Conservation (phyloP, 2,797 vertebrate genomes). For the Clarias pachynema region DNA sequence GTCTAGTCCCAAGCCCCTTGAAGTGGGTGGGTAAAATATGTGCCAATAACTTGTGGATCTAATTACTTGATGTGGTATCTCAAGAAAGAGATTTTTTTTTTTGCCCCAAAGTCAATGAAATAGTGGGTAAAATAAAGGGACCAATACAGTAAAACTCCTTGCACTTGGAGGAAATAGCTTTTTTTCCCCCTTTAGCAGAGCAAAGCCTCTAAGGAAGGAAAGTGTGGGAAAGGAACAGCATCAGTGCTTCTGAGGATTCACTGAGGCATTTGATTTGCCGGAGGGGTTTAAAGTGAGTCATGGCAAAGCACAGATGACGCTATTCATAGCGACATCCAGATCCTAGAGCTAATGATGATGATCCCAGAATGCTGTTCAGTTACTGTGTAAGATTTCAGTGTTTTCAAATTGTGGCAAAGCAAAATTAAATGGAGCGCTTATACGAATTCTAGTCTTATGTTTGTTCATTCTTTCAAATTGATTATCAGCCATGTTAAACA, state of each 20-base stretch:
- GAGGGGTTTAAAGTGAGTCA: slow-evolving; percentile 13
- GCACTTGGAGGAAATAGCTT: background rate
- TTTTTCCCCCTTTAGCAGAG: background rate
- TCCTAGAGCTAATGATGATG: background rate
- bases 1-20: too few relatives aligned
- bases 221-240: background rate
- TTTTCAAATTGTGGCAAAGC: background rate
- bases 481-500: background rate
- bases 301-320: background rate
- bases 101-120: too few relatives aligned
- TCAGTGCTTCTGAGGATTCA: slow-evolving; percentile 3
- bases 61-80: too few relatives aligned
- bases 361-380: background rate
- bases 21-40: too few relatives aligned
- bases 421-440: background rate
- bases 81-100: too few relatives aligned
- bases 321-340: background rate
- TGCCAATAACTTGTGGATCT: too few relatives aligned
- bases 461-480: background rate
- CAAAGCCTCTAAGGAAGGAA: background rate
- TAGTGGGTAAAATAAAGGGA: background rate
- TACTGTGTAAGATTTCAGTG: background rate
- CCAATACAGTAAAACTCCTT: background rate
- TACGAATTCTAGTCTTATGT: background rate
- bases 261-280: background rate